Evolutionary conservation across 1,140 invertebrate genomes (phyloP).

Genomic region (Pristionchus pacificus): DNA sequence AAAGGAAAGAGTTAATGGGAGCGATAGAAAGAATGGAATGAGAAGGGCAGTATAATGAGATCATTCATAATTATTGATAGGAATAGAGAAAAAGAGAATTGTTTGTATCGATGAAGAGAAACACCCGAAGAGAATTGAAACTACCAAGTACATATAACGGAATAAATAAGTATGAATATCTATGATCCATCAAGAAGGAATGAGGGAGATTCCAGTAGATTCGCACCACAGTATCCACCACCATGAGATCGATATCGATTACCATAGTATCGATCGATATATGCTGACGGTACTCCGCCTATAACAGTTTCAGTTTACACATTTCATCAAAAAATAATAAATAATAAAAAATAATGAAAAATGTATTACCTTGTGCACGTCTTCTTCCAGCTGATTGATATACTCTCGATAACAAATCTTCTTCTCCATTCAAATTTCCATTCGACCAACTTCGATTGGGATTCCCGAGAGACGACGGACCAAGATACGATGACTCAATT

Average conservation of each 20-base stretch:
- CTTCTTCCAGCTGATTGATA: constrained; percentile 26
- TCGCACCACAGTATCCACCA: not conserved
- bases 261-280: not conserved
- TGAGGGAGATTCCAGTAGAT: constrained; percentile 11
- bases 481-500: not conserved
- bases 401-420: constrained; percentile 26
- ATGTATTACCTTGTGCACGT: constrained; percentile 20
- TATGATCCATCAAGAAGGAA: constrained; percentile 31
- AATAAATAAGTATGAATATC: not conserved
- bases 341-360: too few relatives aligned
- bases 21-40: too few relatives aligned
- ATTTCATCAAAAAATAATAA: too few relatives aligned
- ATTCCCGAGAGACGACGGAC: not conserved
- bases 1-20: too few relatives aligned
- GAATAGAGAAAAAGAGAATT: too few relatives aligned
- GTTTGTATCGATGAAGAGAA: too few relatives aligned
- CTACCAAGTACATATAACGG: too few relatives aligned
- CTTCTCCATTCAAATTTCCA: not conserved
- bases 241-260: too few relatives aligned
- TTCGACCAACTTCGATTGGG: not conserved
- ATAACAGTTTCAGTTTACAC: too few relatives aligned
- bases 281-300: not conserved
- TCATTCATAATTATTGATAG: too few relatives aligned
- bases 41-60: too few relatives aligned
- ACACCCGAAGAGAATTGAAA: too few relatives aligned